These are phyloP conservation scores for Idaea aversata DNA, from an alignment of 2,888 invertebrate species.

Conservation along the genomic window DNA sequence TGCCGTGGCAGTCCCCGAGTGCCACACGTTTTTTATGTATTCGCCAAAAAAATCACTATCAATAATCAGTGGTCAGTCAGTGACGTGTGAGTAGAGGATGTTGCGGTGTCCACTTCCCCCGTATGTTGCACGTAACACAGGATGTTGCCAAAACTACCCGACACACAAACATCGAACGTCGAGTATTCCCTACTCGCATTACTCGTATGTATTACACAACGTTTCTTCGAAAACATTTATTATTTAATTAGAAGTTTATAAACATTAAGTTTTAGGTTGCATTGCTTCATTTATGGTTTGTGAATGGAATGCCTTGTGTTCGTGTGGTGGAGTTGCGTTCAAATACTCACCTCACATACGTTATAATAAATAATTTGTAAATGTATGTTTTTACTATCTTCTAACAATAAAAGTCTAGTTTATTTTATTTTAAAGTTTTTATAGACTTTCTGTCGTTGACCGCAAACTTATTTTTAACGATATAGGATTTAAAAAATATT, in stretches of 20 bases:
- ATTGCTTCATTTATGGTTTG: conserved; percentile 25
- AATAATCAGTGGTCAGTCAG: not conserved
- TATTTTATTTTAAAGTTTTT: no score
- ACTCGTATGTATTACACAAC: conserved; percentile 39
- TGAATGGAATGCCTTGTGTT: not conserved
- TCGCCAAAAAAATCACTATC: not conserved
- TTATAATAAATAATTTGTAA: no score
- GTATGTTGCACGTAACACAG: conserved; percentile 61
- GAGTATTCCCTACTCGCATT: conserved; percentile 41
- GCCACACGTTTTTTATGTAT: no score
- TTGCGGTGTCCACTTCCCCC: conserved; percentile 75
- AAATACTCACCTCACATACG: not conserved
- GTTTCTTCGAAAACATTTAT: conserved; percentile 49
- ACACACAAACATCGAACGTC: conserved; percentile 41
- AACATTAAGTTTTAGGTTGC: conserved; percentile 36
- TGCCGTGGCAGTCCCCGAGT: no score
- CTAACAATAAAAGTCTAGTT: no score
- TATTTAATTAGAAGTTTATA: conserved; percentile 46
- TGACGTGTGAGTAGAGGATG: conserved; percentile 50
- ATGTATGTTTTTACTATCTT: no score
- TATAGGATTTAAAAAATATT: no score
- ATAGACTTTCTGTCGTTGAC: no score
- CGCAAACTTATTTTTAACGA: no score
- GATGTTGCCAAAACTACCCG: conserved; percentile 74
- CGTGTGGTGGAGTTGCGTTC: not conserved